Evolutionary conservation across 2,113 vertebrate species (phyloP).

Genomic region (Gasterosteus nipponicus): DNA sequence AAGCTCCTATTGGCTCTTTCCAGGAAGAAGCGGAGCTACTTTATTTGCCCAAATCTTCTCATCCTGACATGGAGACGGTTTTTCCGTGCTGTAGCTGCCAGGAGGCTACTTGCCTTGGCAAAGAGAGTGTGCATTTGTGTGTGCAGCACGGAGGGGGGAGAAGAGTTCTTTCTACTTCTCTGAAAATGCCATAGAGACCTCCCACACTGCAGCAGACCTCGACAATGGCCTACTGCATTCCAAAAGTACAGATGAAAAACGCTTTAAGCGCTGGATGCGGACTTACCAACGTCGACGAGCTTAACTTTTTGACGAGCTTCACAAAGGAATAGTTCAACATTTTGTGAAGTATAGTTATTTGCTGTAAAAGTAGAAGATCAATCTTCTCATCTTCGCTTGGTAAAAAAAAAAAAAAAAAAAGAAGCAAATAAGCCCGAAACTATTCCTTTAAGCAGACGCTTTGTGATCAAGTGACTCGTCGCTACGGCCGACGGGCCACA

Average conservation of each 20-base stretch:
- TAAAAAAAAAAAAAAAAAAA: background rate
- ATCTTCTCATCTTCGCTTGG: background rate
- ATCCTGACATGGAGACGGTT: constrained; percentile 54
- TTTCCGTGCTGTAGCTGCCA: constrained; percentile 61
- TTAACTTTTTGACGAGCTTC: background rate
- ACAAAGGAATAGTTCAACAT: background rate
- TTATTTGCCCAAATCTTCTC: constrained; percentile 55
- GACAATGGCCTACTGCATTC: constrained; percentile 33
- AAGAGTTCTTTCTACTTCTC: constrained; percentile 50
- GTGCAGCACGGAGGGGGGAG: constrained; percentile 15
- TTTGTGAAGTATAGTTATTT: background rate
- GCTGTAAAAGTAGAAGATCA: background rate
- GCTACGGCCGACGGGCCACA: constrained; percentile 26
- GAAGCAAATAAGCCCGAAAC: background rate
- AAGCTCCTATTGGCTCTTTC: constrained; percentile 39
- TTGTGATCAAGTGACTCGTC: background rate
- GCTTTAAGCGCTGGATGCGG: constrained; percentile 1
- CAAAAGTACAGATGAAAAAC: constrained; percentile 40
- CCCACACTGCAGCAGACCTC: constrained; percentile 58
- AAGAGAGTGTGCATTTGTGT: constrained; percentile 12
- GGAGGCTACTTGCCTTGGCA: constrained; percentile 72
- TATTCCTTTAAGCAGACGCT: background rate
- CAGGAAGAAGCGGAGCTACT: constrained; percentile 34
- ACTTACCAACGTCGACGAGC: background rate
- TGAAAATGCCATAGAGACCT: constrained; percentile 67